Base-by-base conservation (phyloP, 2,888 invertebrate species). In the Homarus gammarus region DNA sequence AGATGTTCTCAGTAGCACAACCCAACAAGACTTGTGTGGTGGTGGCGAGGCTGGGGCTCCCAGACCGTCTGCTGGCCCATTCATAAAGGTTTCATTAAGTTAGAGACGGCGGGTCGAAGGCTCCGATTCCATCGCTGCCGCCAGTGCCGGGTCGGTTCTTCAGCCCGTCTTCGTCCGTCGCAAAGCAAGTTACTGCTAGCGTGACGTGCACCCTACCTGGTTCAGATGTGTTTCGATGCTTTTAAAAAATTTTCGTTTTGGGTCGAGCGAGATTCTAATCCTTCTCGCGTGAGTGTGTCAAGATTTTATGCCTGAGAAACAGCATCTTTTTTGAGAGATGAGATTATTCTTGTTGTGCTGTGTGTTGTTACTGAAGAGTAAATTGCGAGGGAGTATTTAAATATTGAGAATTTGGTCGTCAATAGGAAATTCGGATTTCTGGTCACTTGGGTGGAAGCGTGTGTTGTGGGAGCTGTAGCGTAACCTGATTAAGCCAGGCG, bases 401-500 rank as follows among this genome's bases (percentile, higher is more conserved):
- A 56, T 0, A 22, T 22, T 18, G 18, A 56, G 5, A 22, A 18
- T 6, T 2, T n/a, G 27, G 22, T 44, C 31, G 61, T 81, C 81
- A 64, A 61, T 81, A 61, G 61, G 61, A 81, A 38, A 64, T 36
- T 36, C 31, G 64, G 56, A 64, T 81, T 81, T 38, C 61, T 81
- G 81, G 81, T 81, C 81, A 81, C 61, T 61, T 61, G 81, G 38
- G 81, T 64, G 36, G 61, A 36, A 64, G 61, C 64, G 15, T 64
- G 81, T 44, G 73, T 61, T 81, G 36, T 81, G 33, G 33, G 81
- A 56, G 38, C 40, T 81, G 81, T 56, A 64, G 81, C 38, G 6
- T 81, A 81, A 81, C 64, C n/a, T 81, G 81, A 81, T 81, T 81
- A 81, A 38, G 61, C 10, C 81, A n/a, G 61, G 36, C 64, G 61